Base-by-base conservation (phyloP, 2,113 vertebrate genomes). In the Dryoscopus gambensis region DNA sequence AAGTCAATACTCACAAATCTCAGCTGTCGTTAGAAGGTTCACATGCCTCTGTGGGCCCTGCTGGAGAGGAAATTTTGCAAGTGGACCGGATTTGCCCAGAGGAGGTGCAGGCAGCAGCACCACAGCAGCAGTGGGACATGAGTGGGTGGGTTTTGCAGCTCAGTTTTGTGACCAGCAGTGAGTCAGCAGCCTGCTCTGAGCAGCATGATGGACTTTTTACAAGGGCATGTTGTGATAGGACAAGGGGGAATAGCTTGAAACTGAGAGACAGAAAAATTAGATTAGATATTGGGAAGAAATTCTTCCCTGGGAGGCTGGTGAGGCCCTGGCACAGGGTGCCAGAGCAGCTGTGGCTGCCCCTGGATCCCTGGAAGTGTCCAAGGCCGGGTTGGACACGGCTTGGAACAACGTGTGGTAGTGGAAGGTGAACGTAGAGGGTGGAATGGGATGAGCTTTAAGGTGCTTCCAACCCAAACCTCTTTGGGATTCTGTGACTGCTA, bases 61-160 rank as follows among this genome's bases (percentile, higher is more conserved):
- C 20, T 4, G 75, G 59, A 83, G 35, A 74, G 44, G 27, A 57
- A 50, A 74, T 35, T 39, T 75, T 76, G 35, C 52, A 22, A 63
- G 42, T 3, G 82, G 67, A 35, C 40, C 8, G 65, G 40, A 65
- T 87, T 64, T 84, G 22, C 60, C 39, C 15, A 9, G 52, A 30
- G n/a, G 39, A 70, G 40, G 63, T 33, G 50, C 73, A 49, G 42
- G n/a, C 55, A 19, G 73, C 13, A 86, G 65, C 19, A 31, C 5
- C 0, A 0, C 17, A 23, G 59, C 2, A 2, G 68, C 0, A 0
- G 18, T 35, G 50, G 88, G 63, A 65, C 50, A 8, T 0, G 1
- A 49, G 40, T 33, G 22, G 28, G 24, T 69, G 79, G 17, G 13
- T n/a, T 93, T 31, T 67, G 39, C 67, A 56, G 57, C 49, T 35